Evolutionary conservation across 2,113 vertebrate species (phyloP).

Genomic region (Siphamia tubifer): DNA sequence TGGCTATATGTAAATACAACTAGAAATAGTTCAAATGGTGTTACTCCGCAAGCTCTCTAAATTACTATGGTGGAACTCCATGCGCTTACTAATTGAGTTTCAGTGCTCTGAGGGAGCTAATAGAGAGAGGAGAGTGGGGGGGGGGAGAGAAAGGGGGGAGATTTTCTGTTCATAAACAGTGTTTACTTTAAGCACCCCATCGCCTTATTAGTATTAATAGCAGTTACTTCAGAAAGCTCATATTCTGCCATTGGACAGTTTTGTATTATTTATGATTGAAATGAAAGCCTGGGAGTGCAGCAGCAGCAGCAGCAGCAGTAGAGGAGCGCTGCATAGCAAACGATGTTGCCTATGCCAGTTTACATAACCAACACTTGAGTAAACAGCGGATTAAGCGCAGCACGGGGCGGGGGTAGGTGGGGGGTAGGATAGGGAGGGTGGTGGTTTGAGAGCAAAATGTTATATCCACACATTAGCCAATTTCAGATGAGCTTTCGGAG

Average conservation of each 20-base stretch:
- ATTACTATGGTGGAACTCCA: slow-evolving; percentile 32
- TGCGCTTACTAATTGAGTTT: slow-evolving; percentile 63
- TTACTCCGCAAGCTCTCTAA: slow-evolving; percentile 19
- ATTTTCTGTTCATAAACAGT: slow-evolving; percentile 67
- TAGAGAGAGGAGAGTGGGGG: slow-evolving; percentile 5
- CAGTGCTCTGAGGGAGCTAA: slow-evolving; percentile 26
- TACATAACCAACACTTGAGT: slow-evolving; percentile 65
- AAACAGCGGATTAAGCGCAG: slow-evolving; percentile 64
- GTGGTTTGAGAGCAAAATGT: slow-evolving; percentile 58
- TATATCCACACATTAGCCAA: slow-evolving; percentile 49
- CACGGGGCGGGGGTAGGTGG: no score
- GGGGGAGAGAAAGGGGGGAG: not conserved
- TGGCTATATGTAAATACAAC: slow-evolving; percentile 21
- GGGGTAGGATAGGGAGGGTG: slow-evolving; percentile 22
- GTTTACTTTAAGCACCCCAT: slow-evolving; percentile 68
- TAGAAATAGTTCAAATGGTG: slow-evolving; percentile 24
- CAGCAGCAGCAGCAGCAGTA: slow-evolving; percentile 34
- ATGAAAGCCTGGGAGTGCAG: slow-evolving; percentile 65
- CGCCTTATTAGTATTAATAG: slow-evolving; percentile 82
- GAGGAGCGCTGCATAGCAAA: slow-evolving; percentile 67
- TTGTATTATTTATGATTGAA: slow-evolving; percentile 80
- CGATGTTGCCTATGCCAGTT: slow-evolving; percentile 62
- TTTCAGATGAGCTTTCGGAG: slow-evolving; percentile 1
- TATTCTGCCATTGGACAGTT: slow-evolving; percentile 78
- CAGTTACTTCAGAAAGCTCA: slow-evolving; percentile 77